Evolutionary conservation across 2,797 vertebrate species (phyloP).

Genomic region (Poeciliopsis presidionis): DNA sequence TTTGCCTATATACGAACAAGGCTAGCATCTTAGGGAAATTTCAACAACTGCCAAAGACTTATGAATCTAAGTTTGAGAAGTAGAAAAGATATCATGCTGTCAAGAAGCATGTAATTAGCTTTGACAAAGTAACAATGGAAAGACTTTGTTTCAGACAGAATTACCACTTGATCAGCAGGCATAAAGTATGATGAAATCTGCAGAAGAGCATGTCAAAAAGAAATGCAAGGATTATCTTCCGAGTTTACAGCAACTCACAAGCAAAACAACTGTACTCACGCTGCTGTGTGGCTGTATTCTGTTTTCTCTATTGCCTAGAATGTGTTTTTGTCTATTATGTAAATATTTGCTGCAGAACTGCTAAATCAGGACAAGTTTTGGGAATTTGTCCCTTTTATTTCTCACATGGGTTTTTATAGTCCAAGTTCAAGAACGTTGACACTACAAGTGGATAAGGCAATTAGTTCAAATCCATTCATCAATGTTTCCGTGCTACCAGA

Average conservation of each 20-base stretch:
- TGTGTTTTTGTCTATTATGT: no score
- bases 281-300: no score
- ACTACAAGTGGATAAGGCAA: no score
- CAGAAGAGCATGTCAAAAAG: background rate
- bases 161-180: slow-evolving; percentile 6
- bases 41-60: slow-evolving; percentile 19
- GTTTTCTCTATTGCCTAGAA: no score
- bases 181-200: slow-evolving; percentile 12
- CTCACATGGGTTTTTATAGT: no score
- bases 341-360: no score
- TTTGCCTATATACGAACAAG: slow-evolving; percentile 8
- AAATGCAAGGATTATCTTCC: background rate
- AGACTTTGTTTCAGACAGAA: slow-evolving; percentile 15
- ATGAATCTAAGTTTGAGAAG: slow-evolving; percentile 15
- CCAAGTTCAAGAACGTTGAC: no score
- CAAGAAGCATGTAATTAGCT: slow-evolving; percentile 21
- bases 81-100: slow-evolving; percentile 22
- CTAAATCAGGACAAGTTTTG: no score
- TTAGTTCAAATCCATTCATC: background rate
- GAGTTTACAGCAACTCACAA: background rate
- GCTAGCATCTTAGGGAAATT: slow-evolving; percentile 21
- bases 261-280: background rate
- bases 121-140: slow-evolving; percentile 5
- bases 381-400: no score
- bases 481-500: background rate